A percentile compares a stretch with the other conserved stretches of the same genome.
Conservation (phyloP, 2,888 invertebrate genomes). For the Beris morrisii region DNA sequence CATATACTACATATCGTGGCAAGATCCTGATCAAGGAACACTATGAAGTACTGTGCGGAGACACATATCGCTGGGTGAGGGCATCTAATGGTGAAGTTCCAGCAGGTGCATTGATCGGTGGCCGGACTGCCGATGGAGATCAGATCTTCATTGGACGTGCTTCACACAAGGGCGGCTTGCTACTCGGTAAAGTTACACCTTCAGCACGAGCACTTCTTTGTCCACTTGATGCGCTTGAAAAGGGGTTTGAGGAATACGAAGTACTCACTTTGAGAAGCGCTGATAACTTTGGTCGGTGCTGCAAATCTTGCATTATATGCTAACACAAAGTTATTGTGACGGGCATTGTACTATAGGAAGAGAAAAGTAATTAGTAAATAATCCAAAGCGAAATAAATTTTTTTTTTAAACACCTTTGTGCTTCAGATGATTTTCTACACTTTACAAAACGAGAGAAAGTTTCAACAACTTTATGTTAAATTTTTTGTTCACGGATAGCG, state of each 20-base stretch:
- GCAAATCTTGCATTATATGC: too few species aligned
- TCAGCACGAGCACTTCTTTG: constrained; percentile 61
- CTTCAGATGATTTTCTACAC: too few species aligned
- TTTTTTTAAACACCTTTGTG: too few species aligned
- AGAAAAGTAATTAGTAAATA: too few species aligned
- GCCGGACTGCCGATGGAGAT: constrained; percentile 52
- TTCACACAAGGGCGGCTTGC: constrained; percentile 61
- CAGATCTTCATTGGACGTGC: constrained; percentile 56
- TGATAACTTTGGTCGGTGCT: too few species aligned
- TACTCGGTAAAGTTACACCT: constrained; percentile 67
- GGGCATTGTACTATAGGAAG: too few species aligned
- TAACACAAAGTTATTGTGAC: too few species aligned
- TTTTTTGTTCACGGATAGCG: too few species aligned
- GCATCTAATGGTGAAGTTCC: constrained; percentile 41
- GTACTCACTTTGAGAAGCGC: neutral
- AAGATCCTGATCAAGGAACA: neutral
- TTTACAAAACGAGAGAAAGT: too few species aligned
- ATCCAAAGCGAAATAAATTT: too few species aligned
- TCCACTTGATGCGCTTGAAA: constrained; percentile 60
- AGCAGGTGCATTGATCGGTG: constrained; percentile 51
- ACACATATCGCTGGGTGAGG: constrained; percentile 44
- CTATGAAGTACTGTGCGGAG: constrained; percentile 12
- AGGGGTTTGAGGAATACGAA: constrained; percentile 1
- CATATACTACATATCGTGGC: constrained; percentile 4
- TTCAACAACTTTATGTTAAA: too few species aligned